Conservation (phyloP, 92 coral and sea anemone species). For the Umimayanthus kanabou region DNA sequence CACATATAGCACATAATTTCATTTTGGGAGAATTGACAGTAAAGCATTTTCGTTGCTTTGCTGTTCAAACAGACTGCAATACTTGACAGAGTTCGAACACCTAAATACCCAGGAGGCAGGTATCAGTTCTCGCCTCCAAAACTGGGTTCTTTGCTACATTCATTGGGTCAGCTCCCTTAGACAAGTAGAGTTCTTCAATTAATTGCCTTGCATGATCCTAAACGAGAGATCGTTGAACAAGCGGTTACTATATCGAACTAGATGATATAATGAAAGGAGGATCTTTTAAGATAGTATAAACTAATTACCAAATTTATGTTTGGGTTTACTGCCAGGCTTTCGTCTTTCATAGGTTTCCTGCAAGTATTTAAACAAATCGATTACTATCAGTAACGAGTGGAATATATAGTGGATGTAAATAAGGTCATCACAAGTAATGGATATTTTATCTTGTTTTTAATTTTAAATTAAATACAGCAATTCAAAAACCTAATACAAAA, state of each 20-base stretch:
- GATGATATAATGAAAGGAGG: background rate
- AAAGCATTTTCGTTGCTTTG: too few species aligned
- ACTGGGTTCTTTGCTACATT: too few species aligned
- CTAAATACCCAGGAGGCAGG: background rate
- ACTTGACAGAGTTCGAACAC: background rate
- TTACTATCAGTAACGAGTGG: background rate
- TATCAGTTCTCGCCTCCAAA: too few species aligned
- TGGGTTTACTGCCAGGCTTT: conserved; percentile 11
- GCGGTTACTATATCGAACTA: background rate
- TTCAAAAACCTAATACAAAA: background rate
- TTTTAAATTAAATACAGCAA: background rate
- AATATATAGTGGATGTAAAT: background rate
- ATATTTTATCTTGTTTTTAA: background rate
- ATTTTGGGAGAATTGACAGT: too few species aligned
- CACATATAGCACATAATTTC: too few species aligned
- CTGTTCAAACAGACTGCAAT: too few species aligned
- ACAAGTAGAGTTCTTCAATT: background rate
- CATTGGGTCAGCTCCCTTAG: too few species aligned
- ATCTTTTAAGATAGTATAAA: background rate
- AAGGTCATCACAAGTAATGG: background rate
- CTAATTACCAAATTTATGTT: background rate
- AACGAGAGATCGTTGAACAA: conserved; percentile 1
- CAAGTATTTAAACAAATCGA: background rate
- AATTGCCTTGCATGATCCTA: background rate
- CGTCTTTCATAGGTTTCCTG: conserved; percentile 25